Percentiles rank a stretch among this genome's conserved stretches.
Conservation (phyloP, 2,113 vertebrate species). For the Callospermophilus lateralis region DNA sequence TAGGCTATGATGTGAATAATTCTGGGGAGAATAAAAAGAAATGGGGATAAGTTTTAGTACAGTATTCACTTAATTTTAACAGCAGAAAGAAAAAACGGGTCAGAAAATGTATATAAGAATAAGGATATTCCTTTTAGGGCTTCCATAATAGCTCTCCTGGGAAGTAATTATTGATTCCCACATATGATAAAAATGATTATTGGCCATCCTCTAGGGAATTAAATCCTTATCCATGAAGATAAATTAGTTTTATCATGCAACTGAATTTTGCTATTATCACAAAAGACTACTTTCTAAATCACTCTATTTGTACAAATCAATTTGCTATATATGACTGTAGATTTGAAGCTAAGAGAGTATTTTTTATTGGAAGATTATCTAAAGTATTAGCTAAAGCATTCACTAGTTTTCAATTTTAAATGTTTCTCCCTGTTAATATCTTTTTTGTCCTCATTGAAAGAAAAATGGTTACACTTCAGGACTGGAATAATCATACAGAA, state of each 20-base stretch:
- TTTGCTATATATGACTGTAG: not conserved
- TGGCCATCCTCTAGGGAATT: not conserved
- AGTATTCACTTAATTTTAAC: slow-evolving; percentile 50
- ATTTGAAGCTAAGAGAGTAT: not conserved
- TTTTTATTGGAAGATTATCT: not conserved
- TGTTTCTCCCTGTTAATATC: not conserved
- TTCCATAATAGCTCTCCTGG: slow-evolving; percentile 8
- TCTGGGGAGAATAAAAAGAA: slow-evolving; percentile 65
- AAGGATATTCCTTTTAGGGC: slow-evolving; percentile 22
- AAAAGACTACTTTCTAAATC: slow-evolving; percentile 58
- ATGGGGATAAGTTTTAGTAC: slow-evolving; percentile 52
- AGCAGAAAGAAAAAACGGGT: slow-evolving; percentile 60
- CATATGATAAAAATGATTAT: not conserved
- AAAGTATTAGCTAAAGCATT: not conserved
- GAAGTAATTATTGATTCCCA: slow-evolving; percentile 42
- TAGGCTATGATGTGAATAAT: slow-evolving; percentile 80
- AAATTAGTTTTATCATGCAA: slow-evolving; percentile 42
- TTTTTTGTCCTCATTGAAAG: not conserved
- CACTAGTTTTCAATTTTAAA: slow-evolving; percentile 46
- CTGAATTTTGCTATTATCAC: slow-evolving; percentile 14
- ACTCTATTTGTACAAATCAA: not conserved
- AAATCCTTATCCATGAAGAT: slow-evolving; percentile 38
- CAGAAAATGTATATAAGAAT: not conserved
- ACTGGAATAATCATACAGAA: not conserved
- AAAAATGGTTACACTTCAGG: not conserved